Percentiles rank a stretch among this genome's conserved stretches.
These are phyloP conservation scores for Drosophila recens DNA, from an alignment of 2,888 invertebrate species.

Conservation along the genomic window DNA sequence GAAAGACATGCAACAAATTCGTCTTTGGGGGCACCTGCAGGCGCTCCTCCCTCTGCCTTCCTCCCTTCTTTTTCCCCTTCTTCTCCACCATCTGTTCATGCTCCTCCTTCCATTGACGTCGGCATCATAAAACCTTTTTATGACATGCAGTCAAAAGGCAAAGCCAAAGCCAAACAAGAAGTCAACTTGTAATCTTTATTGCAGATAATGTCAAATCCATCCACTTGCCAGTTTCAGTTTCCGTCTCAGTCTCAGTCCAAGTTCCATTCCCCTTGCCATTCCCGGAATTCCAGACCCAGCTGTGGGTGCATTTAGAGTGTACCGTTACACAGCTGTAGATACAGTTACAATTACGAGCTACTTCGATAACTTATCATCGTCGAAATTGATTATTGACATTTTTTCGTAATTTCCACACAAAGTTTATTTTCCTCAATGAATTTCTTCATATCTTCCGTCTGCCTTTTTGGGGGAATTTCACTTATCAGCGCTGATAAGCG, in stretches of 20 bases:
- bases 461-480: slow-evolving; percentile 38
- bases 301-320: slow-evolving; percentile 35
- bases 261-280: not conserved
- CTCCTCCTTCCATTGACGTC: slow-evolving; percentile 30
- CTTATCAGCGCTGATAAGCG: slow-evolving; percentile 37
- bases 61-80: not conserved
- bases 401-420: not conserved
- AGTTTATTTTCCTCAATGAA: slow-evolving; percentile 39
- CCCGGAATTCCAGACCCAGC: not conserved
- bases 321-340: slow-evolving; percentile 22
- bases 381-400: slow-evolving; percentile 67
- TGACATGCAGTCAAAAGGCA: slow-evolving; percentile 73
- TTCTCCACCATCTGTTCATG: not conserved
- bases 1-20: slow-evolving; percentile 58
- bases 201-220: slow-evolving; percentile 79
- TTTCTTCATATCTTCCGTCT: not conserved
- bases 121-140: slow-evolving; percentile 73
- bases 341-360: slow-evolving; percentile 18
- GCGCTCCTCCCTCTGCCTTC: slow-evolving; percentile 21
- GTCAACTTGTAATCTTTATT: slow-evolving; percentile 77
- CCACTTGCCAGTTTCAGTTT: slow-evolving; percentile 55
- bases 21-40: slow-evolving; percentile 45
- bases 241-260: not conserved
- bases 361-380: slow-evolving; percentile 63
- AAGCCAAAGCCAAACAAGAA: slow-evolving; percentile 71